phyloP scores from a whole-genome alignment of 2,113 vertebrate genomes.

The Ptilonorhynchus violaceus region DNA sequence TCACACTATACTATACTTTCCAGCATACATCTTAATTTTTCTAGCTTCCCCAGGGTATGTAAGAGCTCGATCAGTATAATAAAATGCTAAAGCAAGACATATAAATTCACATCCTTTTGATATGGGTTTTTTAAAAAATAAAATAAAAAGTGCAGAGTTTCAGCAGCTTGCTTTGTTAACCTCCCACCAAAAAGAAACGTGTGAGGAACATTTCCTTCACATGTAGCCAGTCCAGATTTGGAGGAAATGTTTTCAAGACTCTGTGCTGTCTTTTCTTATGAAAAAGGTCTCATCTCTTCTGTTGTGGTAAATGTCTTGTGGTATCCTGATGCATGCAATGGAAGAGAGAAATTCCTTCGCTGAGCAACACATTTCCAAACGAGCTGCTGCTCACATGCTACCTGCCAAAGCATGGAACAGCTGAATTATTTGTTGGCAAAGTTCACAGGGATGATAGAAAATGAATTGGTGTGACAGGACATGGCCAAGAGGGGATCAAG shows the following conservation, averaged over 20 bases:
- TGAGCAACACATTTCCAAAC: not conserved
- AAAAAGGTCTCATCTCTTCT: not conserved
- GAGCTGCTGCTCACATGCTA: not conserved
- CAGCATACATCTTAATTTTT: not conserved
- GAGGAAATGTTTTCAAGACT: slow-evolving; percentile 11
- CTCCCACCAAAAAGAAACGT: not conserved
- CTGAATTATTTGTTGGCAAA: not conserved
- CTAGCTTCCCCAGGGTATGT: not conserved
- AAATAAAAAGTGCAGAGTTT: not conserved
- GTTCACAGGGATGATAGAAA: not conserved
- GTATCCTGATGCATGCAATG: not conserved
- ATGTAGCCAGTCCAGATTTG: not conserved
- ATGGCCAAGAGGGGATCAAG: not conserved
- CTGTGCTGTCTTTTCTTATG: not conserved
- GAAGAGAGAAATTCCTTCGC: not conserved
- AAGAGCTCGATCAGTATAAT: not conserved
- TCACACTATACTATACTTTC: not conserved
- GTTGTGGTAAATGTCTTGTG: not conserved
- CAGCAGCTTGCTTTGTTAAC: not conserved
- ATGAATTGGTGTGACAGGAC: not conserved
- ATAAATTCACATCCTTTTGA: not conserved
- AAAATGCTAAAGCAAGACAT: not conserved
- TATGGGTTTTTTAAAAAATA: fast-evolving
- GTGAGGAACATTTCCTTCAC: not conserved
- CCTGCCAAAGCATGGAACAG: not conserved